A percentile compares a stretch with the other conserved stretches of the same genome.
phyloP scores from a whole-genome alignment of 2,113 vertebrate species.

The Proterorhinus semilunaris region DNA sequence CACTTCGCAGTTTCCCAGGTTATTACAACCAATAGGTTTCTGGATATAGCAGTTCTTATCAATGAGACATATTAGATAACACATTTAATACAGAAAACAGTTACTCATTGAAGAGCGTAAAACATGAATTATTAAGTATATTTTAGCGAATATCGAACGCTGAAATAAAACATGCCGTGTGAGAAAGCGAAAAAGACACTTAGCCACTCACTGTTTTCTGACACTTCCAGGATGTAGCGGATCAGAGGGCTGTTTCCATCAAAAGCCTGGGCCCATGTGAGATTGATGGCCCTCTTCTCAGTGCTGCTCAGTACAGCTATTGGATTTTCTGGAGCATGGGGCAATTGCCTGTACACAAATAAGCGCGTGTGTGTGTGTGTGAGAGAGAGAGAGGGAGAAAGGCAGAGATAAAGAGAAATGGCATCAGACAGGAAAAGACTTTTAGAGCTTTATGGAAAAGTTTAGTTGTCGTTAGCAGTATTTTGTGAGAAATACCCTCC shows the following conservation, averaged over 20 bases:
- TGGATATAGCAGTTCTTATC: slow-evolving; percentile 29
- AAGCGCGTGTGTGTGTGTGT: slow-evolving; percentile 12
- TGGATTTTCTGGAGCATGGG: slow-evolving; percentile 90
- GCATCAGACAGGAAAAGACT: slow-evolving; percentile 14
- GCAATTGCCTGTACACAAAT: slow-evolving; percentile 82
- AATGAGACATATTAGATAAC: slow-evolving; percentile 12
- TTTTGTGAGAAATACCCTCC: neutral
- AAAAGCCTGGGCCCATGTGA: slow-evolving; percentile 93
- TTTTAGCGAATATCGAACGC: too few relatives aligned
- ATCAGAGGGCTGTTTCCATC: slow-evolving; percentile 97
- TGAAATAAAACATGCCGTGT: too few relatives aligned
- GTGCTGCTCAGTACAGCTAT: slow-evolving; percentile 78
- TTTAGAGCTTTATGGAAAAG: neutral
- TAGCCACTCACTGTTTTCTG: slow-evolving; percentile 91
- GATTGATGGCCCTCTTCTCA: slow-evolving; percentile 90
- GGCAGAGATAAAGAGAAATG: neutral
- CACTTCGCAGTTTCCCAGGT: slow-evolving; percentile 44
- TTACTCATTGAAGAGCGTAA: neutral
- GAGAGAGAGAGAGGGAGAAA: neutral
- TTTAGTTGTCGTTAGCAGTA: neutral
- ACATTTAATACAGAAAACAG: slow-evolving; percentile 18
- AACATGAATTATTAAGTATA: too few relatives aligned
- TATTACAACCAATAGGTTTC: slow-evolving; percentile 30
- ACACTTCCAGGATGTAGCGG: slow-evolving; percentile 92
- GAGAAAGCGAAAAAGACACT: neutral